Conservation (phyloP, 2,797 vertebrate genomes). For the Morus bassanus region DNA sequence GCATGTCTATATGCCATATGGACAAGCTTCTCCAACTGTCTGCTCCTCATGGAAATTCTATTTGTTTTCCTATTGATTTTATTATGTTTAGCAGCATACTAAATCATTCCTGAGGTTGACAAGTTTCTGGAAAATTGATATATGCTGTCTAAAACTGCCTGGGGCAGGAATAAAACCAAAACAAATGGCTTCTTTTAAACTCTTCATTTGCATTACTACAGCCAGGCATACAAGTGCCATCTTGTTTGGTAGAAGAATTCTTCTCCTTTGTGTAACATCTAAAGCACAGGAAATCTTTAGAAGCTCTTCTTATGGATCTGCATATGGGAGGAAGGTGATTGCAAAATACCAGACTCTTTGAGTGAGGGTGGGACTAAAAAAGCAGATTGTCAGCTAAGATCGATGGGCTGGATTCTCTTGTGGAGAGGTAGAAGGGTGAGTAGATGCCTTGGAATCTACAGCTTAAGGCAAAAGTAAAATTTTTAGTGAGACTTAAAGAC, state of each 20-base stretch:
- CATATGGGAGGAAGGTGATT: background rate
- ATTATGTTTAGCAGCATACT: conserved; percentile 60
- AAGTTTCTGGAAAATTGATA: conserved; percentile 65
- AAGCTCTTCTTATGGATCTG: background rate
- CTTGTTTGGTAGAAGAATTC: conserved; percentile 31
- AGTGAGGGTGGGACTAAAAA: background rate
- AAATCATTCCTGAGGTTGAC: conserved; percentile 68
- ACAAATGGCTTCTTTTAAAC: conserved; percentile 65
- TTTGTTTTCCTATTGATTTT: conserved; percentile 67
- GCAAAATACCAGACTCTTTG: conserved; percentile 8
- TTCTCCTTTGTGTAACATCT: conserved; percentile 3
- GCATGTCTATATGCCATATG: conserved; percentile 31
- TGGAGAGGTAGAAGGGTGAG: background rate
- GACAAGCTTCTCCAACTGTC: conserved; percentile 31
- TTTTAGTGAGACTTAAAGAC: background rate
- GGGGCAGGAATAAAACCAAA: conserved; percentile 62
- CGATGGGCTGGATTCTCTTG: background rate
- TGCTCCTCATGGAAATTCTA: conserved; percentile 60
- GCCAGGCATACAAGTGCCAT: conserved; percentile 51
- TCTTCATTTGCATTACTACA: conserved; percentile 47
- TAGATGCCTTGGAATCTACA: conserved; percentile 13
- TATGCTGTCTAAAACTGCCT: conserved; percentile 59
- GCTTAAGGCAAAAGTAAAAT: conserved; percentile 4
- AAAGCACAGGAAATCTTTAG: conserved; percentile 34
- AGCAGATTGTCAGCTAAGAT: conserved; percentile 14